phyloP scores from a whole-genome alignment of 2,797 vertebrate genomes.

The Poliocrania exsul region DNA sequence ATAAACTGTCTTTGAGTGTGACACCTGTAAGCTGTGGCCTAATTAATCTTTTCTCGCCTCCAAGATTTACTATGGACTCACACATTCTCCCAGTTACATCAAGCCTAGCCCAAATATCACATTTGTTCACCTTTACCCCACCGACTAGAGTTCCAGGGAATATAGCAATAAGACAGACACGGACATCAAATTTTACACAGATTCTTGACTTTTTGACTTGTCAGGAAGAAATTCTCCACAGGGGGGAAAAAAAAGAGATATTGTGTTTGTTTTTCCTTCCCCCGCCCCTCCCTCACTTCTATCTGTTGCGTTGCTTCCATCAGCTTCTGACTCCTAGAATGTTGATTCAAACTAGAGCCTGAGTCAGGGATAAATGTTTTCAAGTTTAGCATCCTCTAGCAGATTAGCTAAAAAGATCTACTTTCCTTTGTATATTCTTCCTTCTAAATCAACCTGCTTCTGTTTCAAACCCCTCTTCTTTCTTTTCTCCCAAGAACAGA shows the following conservation, averaged over 20 bases:
- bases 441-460: not conserved
- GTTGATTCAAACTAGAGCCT: not conserved
- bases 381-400: not conserved
- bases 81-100: not conserved
- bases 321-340: not conserved
- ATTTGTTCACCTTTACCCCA: not conserved
- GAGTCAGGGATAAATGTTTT: not conserved
- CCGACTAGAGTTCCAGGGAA: not conserved
- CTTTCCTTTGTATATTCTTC: not conserved
- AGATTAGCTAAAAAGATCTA: not conserved
- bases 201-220: not conserved
- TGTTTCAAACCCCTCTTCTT: not conserved
- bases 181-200: not conserved
- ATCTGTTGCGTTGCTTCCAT: not conserved
- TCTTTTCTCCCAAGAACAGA: not conserved
- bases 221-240: not conserved
- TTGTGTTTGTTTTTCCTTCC: not conserved
- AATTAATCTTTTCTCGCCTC: no score
- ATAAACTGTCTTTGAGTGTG: no score
- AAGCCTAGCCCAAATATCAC: no score
- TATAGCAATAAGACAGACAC: not conserved
- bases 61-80: no score
- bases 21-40: no score
- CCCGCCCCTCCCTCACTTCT: not conserved
- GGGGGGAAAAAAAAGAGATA: no score